Evolutionary conservation across 2,113 vertebrate genomes (phyloP).

Genomic region (Leptobrachium ailaonicum): DNA sequence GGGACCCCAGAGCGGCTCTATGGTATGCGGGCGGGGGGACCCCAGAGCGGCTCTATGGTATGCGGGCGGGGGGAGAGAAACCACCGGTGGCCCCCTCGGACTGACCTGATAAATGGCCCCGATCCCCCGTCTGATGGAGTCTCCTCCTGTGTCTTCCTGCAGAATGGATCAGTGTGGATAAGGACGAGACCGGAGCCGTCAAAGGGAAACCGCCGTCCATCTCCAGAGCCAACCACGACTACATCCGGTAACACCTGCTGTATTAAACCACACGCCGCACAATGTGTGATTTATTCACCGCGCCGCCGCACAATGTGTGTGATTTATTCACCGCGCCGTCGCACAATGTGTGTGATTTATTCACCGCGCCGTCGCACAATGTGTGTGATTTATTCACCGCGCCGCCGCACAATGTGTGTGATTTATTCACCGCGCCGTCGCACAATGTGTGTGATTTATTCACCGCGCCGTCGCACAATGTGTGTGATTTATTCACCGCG

Average conservation of each 20-base stretch:
- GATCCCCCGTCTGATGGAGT: too few relatives aligned
- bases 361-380: not conserved
- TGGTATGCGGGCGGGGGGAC: too few relatives aligned
- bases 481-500: not conserved
- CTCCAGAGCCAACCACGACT: slow-evolving; percentile 76
- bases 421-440: not conserved
- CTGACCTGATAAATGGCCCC: too few relatives aligned
- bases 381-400: not conserved
- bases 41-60: slow-evolving; percentile 72
- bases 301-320: not conserved
- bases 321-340: not conserved
- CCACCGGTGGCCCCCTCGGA: too few relatives aligned
- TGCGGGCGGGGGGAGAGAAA: slow-evolving; percentile 3
- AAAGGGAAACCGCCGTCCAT: slow-evolving; percentile 75
- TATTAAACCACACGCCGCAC: not conserved
- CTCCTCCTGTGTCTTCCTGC: not conserved
- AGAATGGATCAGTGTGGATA: slow-evolving; percentile 97
- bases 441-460: too few relatives aligned
- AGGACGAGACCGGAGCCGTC: slow-evolving; percentile 81
- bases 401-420: not conserved
- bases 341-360: not conserved
- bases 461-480: too few relatives aligned
- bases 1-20: too few relatives aligned
- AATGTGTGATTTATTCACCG: not conserved
- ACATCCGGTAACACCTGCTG: slow-evolving; percentile 66